Evolutionary conservation across 1,140 invertebrate genomes (phyloP).

Genomic region (Ceratina japonica): DNA sequence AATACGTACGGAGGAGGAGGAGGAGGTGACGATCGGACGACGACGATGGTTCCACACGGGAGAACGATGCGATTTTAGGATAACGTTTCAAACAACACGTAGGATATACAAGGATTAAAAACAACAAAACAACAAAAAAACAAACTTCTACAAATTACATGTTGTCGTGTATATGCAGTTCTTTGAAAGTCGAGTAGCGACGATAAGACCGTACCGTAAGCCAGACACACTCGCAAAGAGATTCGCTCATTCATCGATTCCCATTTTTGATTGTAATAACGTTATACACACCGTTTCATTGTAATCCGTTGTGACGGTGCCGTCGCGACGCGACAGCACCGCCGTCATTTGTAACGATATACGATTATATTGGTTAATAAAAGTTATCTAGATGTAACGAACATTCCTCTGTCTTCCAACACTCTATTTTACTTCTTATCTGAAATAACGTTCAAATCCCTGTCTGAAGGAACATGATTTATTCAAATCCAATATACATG

Average conservation of each 20-base stretch:
- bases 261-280: slow-evolving; percentile 75
- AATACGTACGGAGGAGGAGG: slow-evolving; percentile 10
- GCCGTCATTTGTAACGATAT: slow-evolving; percentile 78
- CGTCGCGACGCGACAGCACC: slow-evolving; percentile 46
- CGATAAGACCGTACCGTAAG: slow-evolving; percentile 63
- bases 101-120: slow-evolving; percentile 11
- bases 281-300: slow-evolving; percentile 77
- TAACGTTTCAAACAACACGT: slow-evolving; percentile 35
- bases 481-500: too few relatives aligned
- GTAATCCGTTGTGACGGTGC: slow-evolving; percentile 76
- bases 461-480: too few relatives aligned
- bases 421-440: too few relatives aligned
- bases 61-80: slow-evolving; percentile 21
- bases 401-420: background rate
- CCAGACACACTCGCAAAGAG: slow-evolving; percentile 47
- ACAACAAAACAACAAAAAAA: slow-evolving; percentile 43
- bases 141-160: slow-evolving; percentile 70
- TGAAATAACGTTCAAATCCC: too few relatives aligned
- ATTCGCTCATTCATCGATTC: slow-evolving; percentile 76
- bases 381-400: slow-evolving; percentile 79
- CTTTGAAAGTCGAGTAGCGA: slow-evolving; percentile 76
- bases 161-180: slow-evolving; percentile 79
- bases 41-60: background rate
- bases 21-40: slow-evolving; percentile 31
- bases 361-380: slow-evolving; percentile 80